These are phyloP conservation scores for Pelodiscus sinensis DNA, from an alignment of 2,113 vertebrate genomes.

Conservation along the genomic window DNA sequence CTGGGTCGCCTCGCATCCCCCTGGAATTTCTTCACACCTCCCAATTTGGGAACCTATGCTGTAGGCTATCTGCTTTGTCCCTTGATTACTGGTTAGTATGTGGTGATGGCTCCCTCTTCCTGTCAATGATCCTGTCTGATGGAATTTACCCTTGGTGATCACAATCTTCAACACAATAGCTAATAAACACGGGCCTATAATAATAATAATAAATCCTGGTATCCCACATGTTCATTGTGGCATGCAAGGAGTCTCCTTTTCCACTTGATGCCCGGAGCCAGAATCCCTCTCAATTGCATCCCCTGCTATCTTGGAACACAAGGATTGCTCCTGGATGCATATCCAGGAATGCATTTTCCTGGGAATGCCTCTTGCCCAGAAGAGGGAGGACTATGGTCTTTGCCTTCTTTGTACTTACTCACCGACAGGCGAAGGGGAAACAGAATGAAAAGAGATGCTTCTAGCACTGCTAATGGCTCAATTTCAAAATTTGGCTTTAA, in stretches of 20 bases:
- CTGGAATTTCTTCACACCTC: too few species aligned
- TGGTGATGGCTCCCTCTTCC: background rate
- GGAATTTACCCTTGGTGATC: background rate
- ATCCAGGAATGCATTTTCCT: background rate
- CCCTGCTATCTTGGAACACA: fast-evolving
- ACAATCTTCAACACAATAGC: background rate
- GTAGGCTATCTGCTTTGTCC: background rate
- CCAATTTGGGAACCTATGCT: too few species aligned
- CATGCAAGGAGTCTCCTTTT: background rate
- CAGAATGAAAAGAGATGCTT: constrained; percentile 29
- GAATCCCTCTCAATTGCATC: background rate
- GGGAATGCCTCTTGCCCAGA: background rate
- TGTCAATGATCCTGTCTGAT: background rate
- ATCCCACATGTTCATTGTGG: background rate
- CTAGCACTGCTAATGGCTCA: constrained; percentile 59
- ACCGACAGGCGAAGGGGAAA: background rate
- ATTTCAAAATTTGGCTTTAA: constrained; percentile 68
- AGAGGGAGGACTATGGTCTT: constrained; percentile 18
- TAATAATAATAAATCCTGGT: background rate
- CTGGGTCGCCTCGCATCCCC: too few species aligned
- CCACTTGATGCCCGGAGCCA: fast-evolving
- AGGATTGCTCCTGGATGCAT: background rate
- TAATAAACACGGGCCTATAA: background rate
- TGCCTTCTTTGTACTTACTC: constrained; percentile 27
- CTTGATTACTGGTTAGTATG: background rate